Evolutionary conservation across 2,113 vertebrate genomes (phyloP).

Genomic region (Albula goreensis): DNA sequence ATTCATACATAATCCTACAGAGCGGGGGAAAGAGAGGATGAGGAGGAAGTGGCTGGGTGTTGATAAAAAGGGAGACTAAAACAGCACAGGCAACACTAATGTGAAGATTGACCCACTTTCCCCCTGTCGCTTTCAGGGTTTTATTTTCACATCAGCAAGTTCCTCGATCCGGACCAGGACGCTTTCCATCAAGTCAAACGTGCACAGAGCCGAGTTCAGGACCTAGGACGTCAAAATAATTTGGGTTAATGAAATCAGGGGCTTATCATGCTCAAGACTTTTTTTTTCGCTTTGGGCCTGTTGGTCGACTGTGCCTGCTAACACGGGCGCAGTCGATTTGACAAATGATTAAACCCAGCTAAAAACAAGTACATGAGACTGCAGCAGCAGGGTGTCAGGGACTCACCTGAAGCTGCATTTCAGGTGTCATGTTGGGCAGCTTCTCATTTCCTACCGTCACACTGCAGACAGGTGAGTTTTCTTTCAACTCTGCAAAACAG

Average conservation of each 20-base stretch:
- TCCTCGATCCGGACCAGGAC: slow-evolving; percentile 92
- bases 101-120: neutral
- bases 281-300: too few relatives aligned
- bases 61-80: neutral
- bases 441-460: slow-evolving; percentile 76
- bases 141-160: slow-evolving; percentile 80
- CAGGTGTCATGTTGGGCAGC: slow-evolving; percentile 81
- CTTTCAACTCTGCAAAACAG: slow-evolving; percentile 47
- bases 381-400: too few relatives aligned
- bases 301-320: too few relatives aligned
- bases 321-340: too few relatives aligned
- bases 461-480: slow-evolving; percentile 51
- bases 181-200: slow-evolving; percentile 96
- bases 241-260: neutral
- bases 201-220: slow-evolving; percentile 89
- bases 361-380: neutral
- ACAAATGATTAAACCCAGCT: too few relatives aligned
- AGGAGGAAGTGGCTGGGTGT: neutral
- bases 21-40: neutral
- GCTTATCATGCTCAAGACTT: too few relatives aligned
- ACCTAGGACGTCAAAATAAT: slow-evolving; percentile 69
- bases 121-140: slow-evolving; percentile 50
- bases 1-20: slow-evolving; percentile 5
- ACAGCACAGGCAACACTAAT: neutral
- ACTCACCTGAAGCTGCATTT: slow-evolving; percentile 87